A percentile compares a stretch with the other conserved stretches of the same genome.
Conservation (phyloP, 2,113 vertebrate species). For the Lepus europaeus region DNA sequence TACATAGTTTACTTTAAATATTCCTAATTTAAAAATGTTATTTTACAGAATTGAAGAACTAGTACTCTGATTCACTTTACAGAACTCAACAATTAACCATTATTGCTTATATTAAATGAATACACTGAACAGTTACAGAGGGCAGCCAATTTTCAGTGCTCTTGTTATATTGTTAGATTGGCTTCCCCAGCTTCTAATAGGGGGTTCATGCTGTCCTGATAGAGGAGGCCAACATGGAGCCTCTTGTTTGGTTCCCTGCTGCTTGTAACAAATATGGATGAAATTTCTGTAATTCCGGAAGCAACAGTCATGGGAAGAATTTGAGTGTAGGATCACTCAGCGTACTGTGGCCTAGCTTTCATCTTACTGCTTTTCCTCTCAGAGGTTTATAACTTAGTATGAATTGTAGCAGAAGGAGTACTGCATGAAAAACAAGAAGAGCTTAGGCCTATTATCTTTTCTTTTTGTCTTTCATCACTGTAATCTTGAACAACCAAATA, state of each 20-base stretch:
- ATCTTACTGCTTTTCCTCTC: background rate
- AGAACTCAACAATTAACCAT: constrained; percentile 50
- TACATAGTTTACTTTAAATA: constrained; percentile 36
- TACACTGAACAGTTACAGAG: constrained; percentile 37
- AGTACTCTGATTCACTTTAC: constrained; percentile 25
- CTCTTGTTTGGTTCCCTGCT: constrained; percentile 20
- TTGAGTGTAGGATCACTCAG: background rate
- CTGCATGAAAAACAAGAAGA: background rate
- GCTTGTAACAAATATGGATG: background rate
- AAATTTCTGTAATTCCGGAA: constrained; percentile 46
- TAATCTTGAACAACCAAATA: constrained; percentile 20
- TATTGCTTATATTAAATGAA: constrained; percentile 60
- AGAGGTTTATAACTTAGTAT: constrained; percentile 19
- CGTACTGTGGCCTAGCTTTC: background rate
- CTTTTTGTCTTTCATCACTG: constrained; percentile 7
- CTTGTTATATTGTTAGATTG: background rate
- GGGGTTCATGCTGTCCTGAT: background rate
- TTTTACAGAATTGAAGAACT: constrained; percentile 65
- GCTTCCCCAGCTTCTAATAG: background rate
- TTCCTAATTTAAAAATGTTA: constrained; percentile 63
- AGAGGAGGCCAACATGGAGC: background rate
- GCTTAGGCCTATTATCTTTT: background rate
- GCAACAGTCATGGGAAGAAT: background rate
- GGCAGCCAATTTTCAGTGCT: constrained; percentile 51
- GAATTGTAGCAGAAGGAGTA: constrained; percentile 32